Evolutionary conservation across 2,797 vertebrate genomes (phyloP), one percentile per base, ranked within the genome.

Genomic region (Tinamus major): DNA sequence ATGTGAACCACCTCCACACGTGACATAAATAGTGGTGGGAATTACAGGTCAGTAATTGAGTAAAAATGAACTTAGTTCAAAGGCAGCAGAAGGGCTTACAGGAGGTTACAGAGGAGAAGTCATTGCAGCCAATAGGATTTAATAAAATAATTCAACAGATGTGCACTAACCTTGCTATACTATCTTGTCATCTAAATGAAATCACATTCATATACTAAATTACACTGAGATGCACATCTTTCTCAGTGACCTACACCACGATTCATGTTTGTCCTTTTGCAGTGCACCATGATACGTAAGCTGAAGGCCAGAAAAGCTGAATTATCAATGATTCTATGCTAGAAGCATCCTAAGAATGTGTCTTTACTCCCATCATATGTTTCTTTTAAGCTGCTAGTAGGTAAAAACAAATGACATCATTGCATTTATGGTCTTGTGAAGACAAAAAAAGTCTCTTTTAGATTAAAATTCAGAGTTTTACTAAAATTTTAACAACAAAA

Each of bases 331-430:
- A 44, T 24, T 48, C 9, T 53, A 5, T 72, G 55, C 65, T 78
- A 65, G 23, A 87, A 74, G 23, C 37, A 31, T n/a, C 15, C 6
- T 68, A 76, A 65, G 65, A 85, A 41, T 63, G 14, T 9, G 33
- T 62, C 75, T 95, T 93, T 93, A 58, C 58, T 96, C 90, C 76
- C 53, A 92, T 31, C 74, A 76, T 93, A 87, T 89, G 84, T 96
- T 95, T 95, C 72, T 90, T 87, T 92, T 88, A 91, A 89, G 51
- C 53, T 95, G 48, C 79, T 78, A 88, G 63, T 51, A 92, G 58
- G 70, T 80, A 74, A 96, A 96, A 96, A 91, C 79, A 85, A 95
- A 96, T 95, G 42, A 63, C 46, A 89, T 93, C 46, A 89, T 93
- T 94, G 70, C 49, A 94, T 53, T 78, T 79, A 33, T 46, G 58